Base-by-base conservation (phyloP, 2,113 vertebrate genomes). In the Nyctereutes procyonoides region DNA sequence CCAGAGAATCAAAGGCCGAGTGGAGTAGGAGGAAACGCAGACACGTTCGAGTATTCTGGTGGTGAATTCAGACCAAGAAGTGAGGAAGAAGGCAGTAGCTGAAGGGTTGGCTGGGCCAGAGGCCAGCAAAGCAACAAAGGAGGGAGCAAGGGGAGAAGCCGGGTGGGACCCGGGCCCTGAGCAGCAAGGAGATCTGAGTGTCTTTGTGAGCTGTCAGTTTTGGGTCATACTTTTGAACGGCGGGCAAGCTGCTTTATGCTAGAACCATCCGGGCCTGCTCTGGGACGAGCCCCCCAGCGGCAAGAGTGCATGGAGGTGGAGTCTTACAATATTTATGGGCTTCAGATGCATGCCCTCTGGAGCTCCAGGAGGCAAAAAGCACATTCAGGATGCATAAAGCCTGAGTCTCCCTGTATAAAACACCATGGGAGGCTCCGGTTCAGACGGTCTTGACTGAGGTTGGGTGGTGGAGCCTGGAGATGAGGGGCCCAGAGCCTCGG, bases 291-390 rank as follows among this genome's bases (percentile, higher is more conserved):
- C 88, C 84, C 80, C 80, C 88, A 96, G 95, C 92, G 84, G 63
- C 88, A 93, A 30, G 14, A 94, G 84, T 88, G 65, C 81, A 51
- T 35, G 63, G 63, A 96, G 65, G 63, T 90, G 76, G 74, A 95
- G 71, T 95, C 83, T 95, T 95, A 92, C 81, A 97, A 90, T 96
- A 97, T 95, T 96, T 97, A 97, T 96, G 76, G 87, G 69, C 48
- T 93, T 97, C 83, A 92, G 93, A 97, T 89, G 79, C 69, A 19
- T 77, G 96, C 56, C 79, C 92, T 96, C 71, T 90, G 93, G 95
- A 95, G 87, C 62, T 96, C 63, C 84, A 92, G 92, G 89, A 96
- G 81, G 71, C 6, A 0, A 95, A 43, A 90, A 94, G 63, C 63
- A 77, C 87, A 96, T 96, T 95, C 90, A 28, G 56, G 48, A 93